Conservation (phyloP, 1,140 invertebrate species). For the Rhizoglyphus robini region DNA sequence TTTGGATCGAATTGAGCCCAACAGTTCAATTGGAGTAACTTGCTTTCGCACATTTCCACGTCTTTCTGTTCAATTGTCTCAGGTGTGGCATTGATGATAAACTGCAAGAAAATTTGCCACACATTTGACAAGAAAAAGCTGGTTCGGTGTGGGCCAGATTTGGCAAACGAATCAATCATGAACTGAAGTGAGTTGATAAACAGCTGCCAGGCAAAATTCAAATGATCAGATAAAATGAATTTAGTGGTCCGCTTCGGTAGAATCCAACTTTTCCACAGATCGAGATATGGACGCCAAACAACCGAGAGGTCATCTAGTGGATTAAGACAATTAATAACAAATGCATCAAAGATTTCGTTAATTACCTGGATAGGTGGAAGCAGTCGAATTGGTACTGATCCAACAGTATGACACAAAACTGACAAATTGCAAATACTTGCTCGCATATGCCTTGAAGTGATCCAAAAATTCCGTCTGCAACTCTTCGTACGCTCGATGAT, state of each 20-base stretch:
- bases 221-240: conserved; percentile 2
- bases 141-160: not conserved
- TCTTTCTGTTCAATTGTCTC: not conserved
- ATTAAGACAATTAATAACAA: not conserved
- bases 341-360: not conserved
- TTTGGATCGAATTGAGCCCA: conserved; percentile 13
- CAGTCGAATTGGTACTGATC: conserved; percentile 6
- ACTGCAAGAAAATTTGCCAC: conserved; percentile 1
- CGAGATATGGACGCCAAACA: conserved; percentile 15
- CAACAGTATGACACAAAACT: conserved; percentile 4
- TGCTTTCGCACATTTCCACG: not conserved
- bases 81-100: not conserved
- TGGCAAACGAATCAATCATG: conserved; percentile 6
- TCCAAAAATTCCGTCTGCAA: conserved; percentile 5
- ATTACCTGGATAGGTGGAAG: not conserved
- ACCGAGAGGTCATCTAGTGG: not conserved
- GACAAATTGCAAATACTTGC: conserved; percentile 12
- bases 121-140: not conserved
- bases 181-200: not conserved
- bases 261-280: conserved; percentile 12
- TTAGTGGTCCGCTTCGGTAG: not conserved
- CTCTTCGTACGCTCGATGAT: not conserved
- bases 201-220: conserved; percentile 16
- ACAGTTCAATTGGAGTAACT: not conserved
- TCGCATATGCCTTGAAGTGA: not conserved